Percentiles rank a stretch among this genome's conserved stretches.
These are phyloP conservation scores for Ceratina australensis DNA, from an alignment of 1,140 invertebrate species.

Conservation along the genomic window DNA sequence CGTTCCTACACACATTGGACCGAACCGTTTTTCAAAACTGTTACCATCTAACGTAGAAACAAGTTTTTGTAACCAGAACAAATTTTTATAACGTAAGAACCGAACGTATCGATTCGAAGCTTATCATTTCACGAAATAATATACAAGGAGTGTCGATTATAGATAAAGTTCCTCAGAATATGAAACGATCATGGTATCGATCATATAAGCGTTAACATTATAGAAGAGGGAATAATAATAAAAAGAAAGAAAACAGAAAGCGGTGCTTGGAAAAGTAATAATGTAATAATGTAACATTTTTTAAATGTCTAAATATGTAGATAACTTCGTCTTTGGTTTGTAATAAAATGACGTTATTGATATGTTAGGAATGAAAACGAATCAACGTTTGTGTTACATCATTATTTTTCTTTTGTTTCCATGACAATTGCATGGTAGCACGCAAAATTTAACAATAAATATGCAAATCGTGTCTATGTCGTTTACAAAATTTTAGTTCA, in stretches of 20 bases:
- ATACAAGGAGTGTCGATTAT: slow-evolving; percentile 16
- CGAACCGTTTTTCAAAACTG: slow-evolving; percentile 46
- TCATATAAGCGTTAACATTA: slow-evolving; percentile 16
- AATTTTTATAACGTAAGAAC: slow-evolving; percentile 22
- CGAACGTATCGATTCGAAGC: slow-evolving; percentile 14
- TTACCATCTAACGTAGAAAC: slow-evolving; percentile 10
- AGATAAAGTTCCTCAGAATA: slow-evolving; percentile 41
- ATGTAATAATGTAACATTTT: slow-evolving; percentile 21
- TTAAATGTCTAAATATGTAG: slow-evolving; percentile 29
- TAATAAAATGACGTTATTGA: slow-evolving; percentile 23
- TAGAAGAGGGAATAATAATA: slow-evolving; percentile 30
- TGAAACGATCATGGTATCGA: slow-evolving; percentile 32
- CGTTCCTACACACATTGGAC: slow-evolving; percentile 57
- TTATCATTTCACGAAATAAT: slow-evolving; percentile 27
- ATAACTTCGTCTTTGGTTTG: slow-evolving; percentile 24
- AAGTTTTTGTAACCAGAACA: slow-evolving; percentile 31
- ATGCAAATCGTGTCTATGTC: too few species aligned
- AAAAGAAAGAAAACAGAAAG: not conserved
- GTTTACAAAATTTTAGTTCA: too few species aligned
- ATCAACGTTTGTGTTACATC: slow-evolving; percentile 27
- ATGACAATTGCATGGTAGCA: slow-evolving; percentile 13
- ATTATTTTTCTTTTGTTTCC: slow-evolving; percentile 23
- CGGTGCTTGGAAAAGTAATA: slow-evolving; percentile 37
- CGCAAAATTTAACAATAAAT: slow-evolving; percentile 19
- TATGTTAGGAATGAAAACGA: slow-evolving; percentile 25